These are phyloP conservation scores for Laticauda laticaudata DNA, from an alignment of 2,113 vertebrate species.

Conservation along the genomic window DNA sequence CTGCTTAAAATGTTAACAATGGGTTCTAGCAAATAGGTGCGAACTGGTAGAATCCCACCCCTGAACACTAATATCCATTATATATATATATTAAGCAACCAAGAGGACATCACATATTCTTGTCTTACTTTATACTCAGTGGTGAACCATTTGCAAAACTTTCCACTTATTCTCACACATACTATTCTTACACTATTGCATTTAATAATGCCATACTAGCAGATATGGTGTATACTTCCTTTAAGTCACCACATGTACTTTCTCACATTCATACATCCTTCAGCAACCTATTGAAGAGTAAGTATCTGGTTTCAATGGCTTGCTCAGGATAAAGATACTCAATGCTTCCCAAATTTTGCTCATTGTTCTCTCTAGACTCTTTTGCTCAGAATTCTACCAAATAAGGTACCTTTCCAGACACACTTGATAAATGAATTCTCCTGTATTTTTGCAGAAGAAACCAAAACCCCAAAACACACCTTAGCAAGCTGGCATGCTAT, in stretches of 20 bases:
- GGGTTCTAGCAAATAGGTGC: no score
- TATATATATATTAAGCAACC: not conserved
- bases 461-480: conserved; percentile 40
- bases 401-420: not conserved
- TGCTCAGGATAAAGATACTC: not conserved
- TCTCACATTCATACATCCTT: not conserved
- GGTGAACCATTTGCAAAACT: not conserved
- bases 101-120: not conserved
- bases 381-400: not conserved
- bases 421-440: not conserved
- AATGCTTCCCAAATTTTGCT: not conserved
- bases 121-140: not conserved
- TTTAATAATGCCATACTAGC: not conserved
- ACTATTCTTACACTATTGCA: not conserved
- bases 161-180: not conserved
- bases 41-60: no score
- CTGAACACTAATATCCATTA: not conserved
- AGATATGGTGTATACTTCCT: not conserved
- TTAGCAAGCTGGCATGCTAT: conserved; percentile 61
- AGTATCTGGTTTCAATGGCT: not conserved
- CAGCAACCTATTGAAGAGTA: not conserved
- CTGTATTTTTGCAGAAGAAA: not conserved
- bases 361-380: not conserved
- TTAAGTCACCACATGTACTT: not conserved
- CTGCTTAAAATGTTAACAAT: no score